These are phyloP conservation scores for Macroglossus sobrinus DNA, from an alignment of 2,113 vertebrate genomes.

Conservation along the genomic window DNA sequence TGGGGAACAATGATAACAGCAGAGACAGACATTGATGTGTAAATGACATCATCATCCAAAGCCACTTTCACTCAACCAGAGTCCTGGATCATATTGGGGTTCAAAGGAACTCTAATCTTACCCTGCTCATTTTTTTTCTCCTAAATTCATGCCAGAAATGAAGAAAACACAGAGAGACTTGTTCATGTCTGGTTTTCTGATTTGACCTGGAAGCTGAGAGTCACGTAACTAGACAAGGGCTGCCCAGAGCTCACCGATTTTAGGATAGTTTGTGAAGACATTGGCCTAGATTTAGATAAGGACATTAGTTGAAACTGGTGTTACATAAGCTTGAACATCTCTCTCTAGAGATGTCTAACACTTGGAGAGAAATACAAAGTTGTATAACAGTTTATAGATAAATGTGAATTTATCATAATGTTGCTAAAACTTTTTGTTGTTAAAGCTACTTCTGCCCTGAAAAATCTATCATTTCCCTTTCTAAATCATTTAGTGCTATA, in stretches of 20 bases:
- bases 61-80: conserved; percentile 33
- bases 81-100: conserved; percentile 17
- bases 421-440: conserved; percentile 26
- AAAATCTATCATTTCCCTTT: neutral
- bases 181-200: conserved; percentile 48
- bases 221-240: conserved; percentile 39
- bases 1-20: conserved; percentile 56
- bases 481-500: neutral
- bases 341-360: conserved; percentile 13
- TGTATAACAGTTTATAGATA: conserved; percentile 52
- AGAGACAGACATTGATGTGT: conserved; percentile 62
- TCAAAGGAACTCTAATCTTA: conserved; percentile 73
- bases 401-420: conserved; percentile 33
- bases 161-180: conserved; percentile 64
- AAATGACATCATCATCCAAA: conserved; percentile 62
- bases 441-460: neutral
- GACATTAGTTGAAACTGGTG: conserved; percentile 29
- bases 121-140: conserved; percentile 4
- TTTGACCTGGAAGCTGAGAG: conserved; percentile 62
- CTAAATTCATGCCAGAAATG: conserved; percentile 52
- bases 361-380: conserved; percentile 12
- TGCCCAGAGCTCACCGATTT: conserved; percentile 45
- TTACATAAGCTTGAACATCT: conserved; percentile 11
- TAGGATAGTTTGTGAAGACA: conserved; percentile 47
- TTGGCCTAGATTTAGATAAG: conserved; percentile 45